A percentile compares a stretch with the other conserved stretches of the same genome.
Evolutionary conservation across 2,113 vertebrate species (phyloP).

Genomic region (Dolichallabes microphthalmus): DNA sequence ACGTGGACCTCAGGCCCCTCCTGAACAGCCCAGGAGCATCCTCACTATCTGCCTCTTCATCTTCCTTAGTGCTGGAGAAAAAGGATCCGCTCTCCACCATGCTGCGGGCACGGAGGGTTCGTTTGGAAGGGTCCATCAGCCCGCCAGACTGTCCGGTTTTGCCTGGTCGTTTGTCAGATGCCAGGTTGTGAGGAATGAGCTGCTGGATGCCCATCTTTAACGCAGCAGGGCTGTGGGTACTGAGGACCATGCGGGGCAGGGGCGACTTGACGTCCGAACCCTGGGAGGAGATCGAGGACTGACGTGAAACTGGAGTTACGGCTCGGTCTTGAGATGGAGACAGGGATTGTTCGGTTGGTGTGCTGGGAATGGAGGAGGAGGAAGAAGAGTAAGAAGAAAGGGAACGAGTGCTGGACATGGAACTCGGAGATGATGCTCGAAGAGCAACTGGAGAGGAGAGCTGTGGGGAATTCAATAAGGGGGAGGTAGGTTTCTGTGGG

Average conservation of each 20-base stretch:
- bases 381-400: conserved; percentile 37
- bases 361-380: conserved; percentile 53
- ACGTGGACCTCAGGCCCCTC: conserved; percentile 87
- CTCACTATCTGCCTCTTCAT: conserved; percentile 70
- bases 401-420: conserved; percentile 62
- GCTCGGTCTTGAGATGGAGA: conserved; percentile 59
- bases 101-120: conserved; percentile 77
- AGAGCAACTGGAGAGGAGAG: conserved; percentile 17
- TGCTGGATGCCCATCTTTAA: conserved; percentile 87
- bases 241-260: conserved; percentile 71
- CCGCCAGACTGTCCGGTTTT: conserved; percentile 58
- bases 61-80: conserved; percentile 61
- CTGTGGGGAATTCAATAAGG: background rate
- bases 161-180: conserved; percentile 68
- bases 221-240: conserved; percentile 83
- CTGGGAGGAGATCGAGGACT: conserved; percentile 56
- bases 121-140: conserved; percentile 64
- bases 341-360: conserved; percentile 54
- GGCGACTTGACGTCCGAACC: conserved; percentile 61
- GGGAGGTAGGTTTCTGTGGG: conserved; percentile 31
- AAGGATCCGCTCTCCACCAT: conserved; percentile 79
- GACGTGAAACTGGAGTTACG: conserved; percentile 33
- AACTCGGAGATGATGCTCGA: conserved; percentile 57
- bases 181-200: conserved; percentile 84
- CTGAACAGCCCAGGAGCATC: conserved; percentile 73